Base-by-base conservation (phyloP, 2,113 vertebrate genomes). In the Casuarius casuarius region DNA sequence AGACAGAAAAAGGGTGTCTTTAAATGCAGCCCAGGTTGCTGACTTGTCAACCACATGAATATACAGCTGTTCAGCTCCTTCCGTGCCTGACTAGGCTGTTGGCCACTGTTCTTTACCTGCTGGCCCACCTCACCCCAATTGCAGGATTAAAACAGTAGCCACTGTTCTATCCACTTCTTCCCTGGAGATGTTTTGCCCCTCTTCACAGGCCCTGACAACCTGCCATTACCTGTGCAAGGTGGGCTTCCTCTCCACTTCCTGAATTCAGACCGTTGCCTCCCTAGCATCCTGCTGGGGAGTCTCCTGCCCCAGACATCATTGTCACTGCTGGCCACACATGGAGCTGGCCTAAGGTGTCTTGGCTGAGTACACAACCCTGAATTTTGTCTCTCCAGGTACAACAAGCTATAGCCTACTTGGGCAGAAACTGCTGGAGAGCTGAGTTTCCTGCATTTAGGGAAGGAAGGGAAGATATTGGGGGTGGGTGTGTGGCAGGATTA, bases 51-150 rank as follows among this genome's bases (percentile, higher is more conserved):
- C 15, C 2, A 2, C 54, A 59, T 2, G 8, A 42, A 12, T 11
- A 31, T 59, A 65, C 40, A 46, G 7, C 62, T 76, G 51, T 51
- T n/a, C 20, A 14, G 76, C 26, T 92, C 61, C 40, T 92, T 44
- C 28, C 0, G 0, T 84, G 62, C 63, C 75, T 54, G 38, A 23
- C 3, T 1, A 92, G 28, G 51, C 31, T 35, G 28, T 35, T 35
- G 67, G 51, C 22, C 38, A 38, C 38, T 38, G 38, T 18, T 52
- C 49, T 72, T 26, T 25, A 26, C 49, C 48, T 35, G 15, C 23
- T 35, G 48, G 23, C 17, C 49, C n/a, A 59, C 56, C 31, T 73
- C 70, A 20, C 48, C 3, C 16, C 13, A 29, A 26, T 18, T 29
- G n/a, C 70, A 54, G 49, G 49, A 38, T 14, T 73, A 35, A 73